Percentiles rank a stretch among this genome's conserved stretches.
Conservation (phyloP, 2,888 invertebrate genomes). For the Leucophora obtusa region DNA sequence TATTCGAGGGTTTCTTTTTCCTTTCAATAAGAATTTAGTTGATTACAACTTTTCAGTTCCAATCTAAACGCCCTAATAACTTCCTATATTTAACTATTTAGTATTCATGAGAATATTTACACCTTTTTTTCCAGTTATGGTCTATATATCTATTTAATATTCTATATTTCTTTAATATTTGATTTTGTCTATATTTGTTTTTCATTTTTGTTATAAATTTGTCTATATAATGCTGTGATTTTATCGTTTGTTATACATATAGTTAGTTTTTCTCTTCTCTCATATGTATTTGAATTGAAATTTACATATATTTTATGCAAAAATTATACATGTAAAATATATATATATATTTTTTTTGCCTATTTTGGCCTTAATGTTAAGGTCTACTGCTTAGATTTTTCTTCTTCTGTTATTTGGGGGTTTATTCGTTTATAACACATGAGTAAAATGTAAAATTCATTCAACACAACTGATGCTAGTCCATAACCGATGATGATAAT, state of each 20-base stretch:
- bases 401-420: constrained; percentile 8
- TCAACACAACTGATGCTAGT: constrained; percentile 41
- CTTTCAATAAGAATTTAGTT: too few species aligned
- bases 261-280: constrained; percentile 21
- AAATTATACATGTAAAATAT: constrained; percentile 71
- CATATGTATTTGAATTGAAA: constrained; percentile 60
- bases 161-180: constrained; percentile 33
- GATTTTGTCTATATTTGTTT: constrained; percentile 47
- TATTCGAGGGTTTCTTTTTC: too few species aligned
- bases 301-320: constrained; percentile 77
- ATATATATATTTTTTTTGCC: too few species aligned
- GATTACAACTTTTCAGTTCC: too few species aligned
- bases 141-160: constrained; percentile 51
- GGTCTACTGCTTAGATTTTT: constrained; percentile 39
- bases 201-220: constrained; percentile 55
- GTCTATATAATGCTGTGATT: constrained; percentile 59
- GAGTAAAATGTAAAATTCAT: constrained; percentile 59
- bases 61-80: too few species aligned
- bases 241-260: constrained; percentile 62
- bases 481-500: constrained; percentile 9
- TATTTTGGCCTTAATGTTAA: constrained; percentile 28
- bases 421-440: constrained; percentile 33
- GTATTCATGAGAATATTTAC: constrained; percentile 62
- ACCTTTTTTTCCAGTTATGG: constrained; percentile 34
- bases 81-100: constrained; percentile 10